Evolutionary conservation across 2,797 vertebrate genomes (phyloP).

Genomic region (Acomys russatus): DNA sequence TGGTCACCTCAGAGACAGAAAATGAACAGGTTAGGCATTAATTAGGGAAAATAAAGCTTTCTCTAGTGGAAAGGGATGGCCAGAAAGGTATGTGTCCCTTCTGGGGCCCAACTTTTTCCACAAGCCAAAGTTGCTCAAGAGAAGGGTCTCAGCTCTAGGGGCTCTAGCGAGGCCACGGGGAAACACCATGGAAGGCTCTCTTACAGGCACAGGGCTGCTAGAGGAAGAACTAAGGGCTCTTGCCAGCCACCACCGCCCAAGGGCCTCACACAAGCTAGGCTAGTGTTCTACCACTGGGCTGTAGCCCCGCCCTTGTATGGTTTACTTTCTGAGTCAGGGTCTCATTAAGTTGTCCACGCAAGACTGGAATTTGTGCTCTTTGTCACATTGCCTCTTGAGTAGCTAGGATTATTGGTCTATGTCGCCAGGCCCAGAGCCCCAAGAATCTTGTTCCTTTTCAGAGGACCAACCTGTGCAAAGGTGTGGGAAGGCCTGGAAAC

Average conservation of each 20-base stretch:
- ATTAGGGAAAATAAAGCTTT: not conserved
- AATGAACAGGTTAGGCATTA: not conserved
- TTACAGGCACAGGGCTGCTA: accelerated
- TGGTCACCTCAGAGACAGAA: constrained; percentile 36
- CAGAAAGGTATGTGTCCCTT: not conserved
- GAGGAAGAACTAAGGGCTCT: not conserved
- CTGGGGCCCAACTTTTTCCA: not conserved
- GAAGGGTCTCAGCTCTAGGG: not conserved
- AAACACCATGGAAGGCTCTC: accelerated
- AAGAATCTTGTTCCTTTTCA: not conserved
- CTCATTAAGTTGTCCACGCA: not conserved
- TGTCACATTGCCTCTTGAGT: not conserved
- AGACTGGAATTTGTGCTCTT: not conserved
- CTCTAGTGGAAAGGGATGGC: not conserved
- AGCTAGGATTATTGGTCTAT: not conserved
- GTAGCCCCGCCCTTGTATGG: not conserved
- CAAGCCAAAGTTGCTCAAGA: not conserved
- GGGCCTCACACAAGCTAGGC: not conserved
- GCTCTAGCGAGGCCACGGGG: not conserved
- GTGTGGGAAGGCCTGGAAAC: no score
- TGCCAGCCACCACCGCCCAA: not conserved
- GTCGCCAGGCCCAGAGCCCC: not conserved
- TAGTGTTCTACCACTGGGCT: not conserved
- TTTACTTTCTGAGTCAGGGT: not conserved
- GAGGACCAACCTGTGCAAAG: not conserved